Evolutionary conservation across 2,113 vertebrate genomes (phyloP), one percentile per base, ranked within the genome.

Genomic region (Megalops atlanticus): DNA sequence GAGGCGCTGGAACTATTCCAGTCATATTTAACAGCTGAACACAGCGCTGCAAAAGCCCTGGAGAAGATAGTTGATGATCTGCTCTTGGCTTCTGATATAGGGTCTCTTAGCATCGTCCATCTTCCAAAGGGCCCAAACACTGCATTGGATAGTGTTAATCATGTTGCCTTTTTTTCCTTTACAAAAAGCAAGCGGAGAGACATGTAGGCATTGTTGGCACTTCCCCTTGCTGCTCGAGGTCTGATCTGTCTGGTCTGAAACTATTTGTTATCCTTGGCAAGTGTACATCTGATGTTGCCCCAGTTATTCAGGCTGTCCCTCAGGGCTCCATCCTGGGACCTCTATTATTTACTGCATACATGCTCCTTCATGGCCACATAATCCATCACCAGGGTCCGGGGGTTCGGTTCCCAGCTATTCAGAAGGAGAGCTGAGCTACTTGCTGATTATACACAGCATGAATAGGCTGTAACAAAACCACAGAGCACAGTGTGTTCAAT

Each of bases 401-500:
- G 3, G 58, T 64, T 64, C 58, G 8, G n/a, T 64, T 64, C 58
- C 27, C n/a, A 64, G n/a, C 58, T 64, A 64, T 64, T 64, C 58
- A 64, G 58, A 31, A 64, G 58, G n/a, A 27, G 58, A 31, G 58
- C 58, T 64, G 49, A 64, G 27, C 52, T 31, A 24, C 27, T 64
- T 11, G 27, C n/a, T 45, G 31, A 31, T 10, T 27, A 10, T 64
- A 64, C 8, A 10, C 54, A 27, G 54, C 54, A 27, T 64, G 1
- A 64, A 64, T 64, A n/a, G 54, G 54, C 33, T 72, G 1, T 72
- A 39, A 72, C 70, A 72, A 73, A 80, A 85, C 91, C 92, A 88
- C 91, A 18, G 92, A 93, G 83, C 52, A 80, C n/a, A n/a, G n/a
- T n/a, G 78, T 75, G 81, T 31, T 11, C 54, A 27, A 0, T 64